Evolutionary conservation across 37 sponge, comb jelly and placozoan species (phyloP), one percentile per base, ranked within the genome.

Genomic region (Halichondria panicea): DNA sequence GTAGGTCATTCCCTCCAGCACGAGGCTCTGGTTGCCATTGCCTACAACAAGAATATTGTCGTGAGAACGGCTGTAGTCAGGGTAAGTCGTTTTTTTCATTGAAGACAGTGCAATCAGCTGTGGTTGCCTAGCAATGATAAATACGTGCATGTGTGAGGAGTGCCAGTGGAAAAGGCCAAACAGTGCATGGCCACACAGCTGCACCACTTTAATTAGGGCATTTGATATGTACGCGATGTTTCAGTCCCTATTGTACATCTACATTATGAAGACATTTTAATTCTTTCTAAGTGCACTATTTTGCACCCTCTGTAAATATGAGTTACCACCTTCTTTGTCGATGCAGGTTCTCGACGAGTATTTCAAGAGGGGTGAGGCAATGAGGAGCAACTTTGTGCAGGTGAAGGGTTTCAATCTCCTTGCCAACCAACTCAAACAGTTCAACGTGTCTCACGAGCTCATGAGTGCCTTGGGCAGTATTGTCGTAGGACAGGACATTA

Each of bases 381-480:
- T 79, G 0, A 74, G 38, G 60, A 43, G 63, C 11, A 75, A 72
- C 55, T 86, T 91, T 62, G 62, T 91, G 0, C 84, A 82, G 52
- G 69, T 78, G 54, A 86, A 79, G 39, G 92, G 87, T 0, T 91
- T 91, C 72, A 56, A 83, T 75, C 65, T 91, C 22, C 84, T 91
- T 9, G 87, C 70, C 41, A 43, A 43, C 38, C 92, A 91, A 70
- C 76, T 91, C 28, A 86, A 78, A 58, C 61, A 68, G 50, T 79
- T 42, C 64, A 68, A 55, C 0, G 75, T 91, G 42, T 87, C 84
- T 46, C 64, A 70, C 1, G 79, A 82, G 48, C 84, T 87, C 27
- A 71, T 86, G 44, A 87, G 66, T 75, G 92, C 92, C 35, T 64
- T 91, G 35, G 68, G 78, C 33, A 79, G 79, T 75, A 82, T 91